These are phyloP conservation scores for Macrosoma leucophasiata DNA, from an alignment of 2,888 invertebrate genomes.

Conservation along the genomic window DNA sequence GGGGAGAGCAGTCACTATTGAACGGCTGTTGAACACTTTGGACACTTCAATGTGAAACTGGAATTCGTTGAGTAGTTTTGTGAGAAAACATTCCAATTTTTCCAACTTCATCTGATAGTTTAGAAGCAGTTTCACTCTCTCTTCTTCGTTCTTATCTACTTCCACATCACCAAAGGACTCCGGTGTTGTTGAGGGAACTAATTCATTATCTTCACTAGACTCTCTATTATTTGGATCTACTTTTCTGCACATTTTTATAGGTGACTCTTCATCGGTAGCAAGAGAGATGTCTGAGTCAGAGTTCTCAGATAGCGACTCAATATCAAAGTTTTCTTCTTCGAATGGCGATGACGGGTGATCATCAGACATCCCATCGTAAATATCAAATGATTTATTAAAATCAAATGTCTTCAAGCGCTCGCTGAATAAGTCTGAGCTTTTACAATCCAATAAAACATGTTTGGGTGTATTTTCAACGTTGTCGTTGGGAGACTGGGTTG, in stretches of 20 bases:
- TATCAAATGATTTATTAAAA: constrained; percentile 54
- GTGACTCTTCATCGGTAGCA: constrained; percentile 30
- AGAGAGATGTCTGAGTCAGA: constrained; percentile 44
- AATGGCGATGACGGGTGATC: constrained; percentile 30
- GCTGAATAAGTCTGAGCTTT: constrained; percentile 48
- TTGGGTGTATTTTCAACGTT: constrained; percentile 61
- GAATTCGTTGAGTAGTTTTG: constrained; percentile 52
- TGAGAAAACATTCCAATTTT: constrained; percentile 46
- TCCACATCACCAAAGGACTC: constrained; percentile 63
- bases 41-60: constrained; percentile 64
- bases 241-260: constrained; percentile 57
- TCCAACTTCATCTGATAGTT: constrained; percentile 54
- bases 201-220: constrained; percentile 28
- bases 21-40: constrained; percentile 48
- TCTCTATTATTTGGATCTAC: constrained; percentile 30
- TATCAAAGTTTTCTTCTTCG: constrained; percentile 45
- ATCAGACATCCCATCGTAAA: constrained; percentile 46
- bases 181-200: constrained; percentile 40
- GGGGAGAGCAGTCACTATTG: constrained; percentile 38
- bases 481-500: constrained; percentile 45
- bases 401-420: constrained; percentile 47
- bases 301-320: constrained; percentile 52
- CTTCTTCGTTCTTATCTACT: constrained; percentile 53
- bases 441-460: constrained; percentile 48
- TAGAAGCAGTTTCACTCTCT: constrained; percentile 41